Evolutionary conservation across 2,113 vertebrate species (phyloP).

Genomic region (Tautogolabrus adspersus): DNA sequence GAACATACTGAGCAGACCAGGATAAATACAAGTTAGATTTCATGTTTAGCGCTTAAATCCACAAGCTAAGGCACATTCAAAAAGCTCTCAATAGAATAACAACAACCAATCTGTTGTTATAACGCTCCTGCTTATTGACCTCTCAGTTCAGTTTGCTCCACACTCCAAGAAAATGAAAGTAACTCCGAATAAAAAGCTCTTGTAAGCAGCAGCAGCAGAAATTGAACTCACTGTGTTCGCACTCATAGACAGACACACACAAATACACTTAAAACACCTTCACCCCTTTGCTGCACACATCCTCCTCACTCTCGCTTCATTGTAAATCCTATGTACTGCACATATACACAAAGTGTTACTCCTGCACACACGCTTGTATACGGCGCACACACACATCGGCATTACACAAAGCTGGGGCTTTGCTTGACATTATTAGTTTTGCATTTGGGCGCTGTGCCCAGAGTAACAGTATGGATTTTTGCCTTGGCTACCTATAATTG

Average conservation of each 20-base stretch:
- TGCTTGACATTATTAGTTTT: conserved; percentile 87
- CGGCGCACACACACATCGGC: conserved; percentile 31
- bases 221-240: conserved; percentile 34
- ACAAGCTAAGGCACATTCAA: conserved; percentile 23
- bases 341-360: conserved; percentile 5
- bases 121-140: conserved; percentile 71
- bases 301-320: conserved; percentile 46
- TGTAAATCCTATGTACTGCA: conserved; percentile 56
- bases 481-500: conserved; percentile 85
- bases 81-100: conserved; percentile 43
- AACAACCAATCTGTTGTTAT: conserved; percentile 64
- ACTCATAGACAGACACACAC: conserved; percentile 4
- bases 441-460: conserved; percentile 84
- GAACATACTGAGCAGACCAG: conserved; percentile 9
- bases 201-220: conserved; percentile 46
- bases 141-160: conserved; percentile 65
- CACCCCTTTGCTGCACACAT: conserved; percentile 40
- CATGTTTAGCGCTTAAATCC: conserved; percentile 50
- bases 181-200: conserved; percentile 48
- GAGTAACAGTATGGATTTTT: conserved; percentile 86
- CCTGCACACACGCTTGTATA: conserved; percentile 18
- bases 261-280: conserved; percentile 46
- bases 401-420: conserved; percentile 74
- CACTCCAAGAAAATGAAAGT: conserved; percentile 41
- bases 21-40: conserved; percentile 35